phyloP scores from a whole-genome alignment of 2,888 invertebrate genomes.

The Ichneumon xanthorius region DNA sequence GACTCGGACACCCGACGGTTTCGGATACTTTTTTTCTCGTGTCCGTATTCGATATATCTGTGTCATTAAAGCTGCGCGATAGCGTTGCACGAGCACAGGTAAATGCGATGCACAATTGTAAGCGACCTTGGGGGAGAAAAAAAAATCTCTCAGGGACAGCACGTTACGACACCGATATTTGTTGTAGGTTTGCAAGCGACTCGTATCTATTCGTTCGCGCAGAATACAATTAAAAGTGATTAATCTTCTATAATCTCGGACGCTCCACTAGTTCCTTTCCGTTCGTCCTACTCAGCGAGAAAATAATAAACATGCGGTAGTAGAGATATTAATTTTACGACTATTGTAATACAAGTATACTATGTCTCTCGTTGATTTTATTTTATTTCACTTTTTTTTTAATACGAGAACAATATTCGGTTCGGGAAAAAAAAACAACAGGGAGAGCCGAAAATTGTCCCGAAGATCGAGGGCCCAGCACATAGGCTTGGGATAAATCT shows the following conservation, averaged over 20 bases:
- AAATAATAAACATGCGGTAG: constrained; percentile 7
- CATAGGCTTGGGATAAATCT: constrained; percentile 14
- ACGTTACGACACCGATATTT: background rate
- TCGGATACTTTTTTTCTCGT: background rate
- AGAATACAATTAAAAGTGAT: background rate
- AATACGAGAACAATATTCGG: constrained; percentile 28
- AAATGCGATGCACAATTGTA: background rate
- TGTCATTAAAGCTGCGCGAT: background rate
- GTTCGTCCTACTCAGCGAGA: background rate
- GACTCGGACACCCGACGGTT: too few species aligned
- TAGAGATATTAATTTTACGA: constrained; percentile 31
- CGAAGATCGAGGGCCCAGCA: constrained; percentile 28
- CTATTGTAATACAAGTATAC: constrained; percentile 9
- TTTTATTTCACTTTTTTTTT: background rate
- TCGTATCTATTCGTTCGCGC: constrained; percentile 2
- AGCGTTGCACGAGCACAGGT: background rate
- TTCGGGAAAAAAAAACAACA: constrained; percentile 22
- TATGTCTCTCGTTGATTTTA: background rate
- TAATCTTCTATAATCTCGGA: constrained; percentile 4
- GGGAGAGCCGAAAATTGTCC: constrained; percentile 26
- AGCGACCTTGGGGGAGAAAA: background rate
- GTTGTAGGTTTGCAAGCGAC: background rate
- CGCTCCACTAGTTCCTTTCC: background rate
- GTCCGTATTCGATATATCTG: background rate
- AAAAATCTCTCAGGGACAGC: background rate